A percentile compares a stretch with the other conserved stretches of the same genome.
These are phyloP conservation scores for Caretta caretta DNA, from an alignment of 2,113 vertebrate genomes.

Conservation along the genomic window DNA sequence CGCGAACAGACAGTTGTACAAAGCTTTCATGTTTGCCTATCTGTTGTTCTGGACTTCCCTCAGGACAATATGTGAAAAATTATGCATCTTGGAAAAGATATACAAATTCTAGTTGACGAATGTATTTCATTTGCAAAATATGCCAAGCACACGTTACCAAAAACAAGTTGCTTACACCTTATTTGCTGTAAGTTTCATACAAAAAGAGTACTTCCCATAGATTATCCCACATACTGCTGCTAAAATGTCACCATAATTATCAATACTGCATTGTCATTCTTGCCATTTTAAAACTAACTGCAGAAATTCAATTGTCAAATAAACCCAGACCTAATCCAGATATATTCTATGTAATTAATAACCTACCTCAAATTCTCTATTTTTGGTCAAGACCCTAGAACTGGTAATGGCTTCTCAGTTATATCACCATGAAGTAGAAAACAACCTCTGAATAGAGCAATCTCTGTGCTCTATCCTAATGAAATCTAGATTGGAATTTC, in stretches of 20 bases:
- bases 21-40: background rate
- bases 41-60: background rate
- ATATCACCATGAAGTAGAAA: background rate
- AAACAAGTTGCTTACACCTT: background rate
- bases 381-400: background rate
- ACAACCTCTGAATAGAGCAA: background rate
- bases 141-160: background rate
- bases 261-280: background rate
- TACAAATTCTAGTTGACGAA: background rate
- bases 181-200: background rate
- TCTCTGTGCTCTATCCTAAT: background rate
- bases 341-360: conserved; percentile 23
- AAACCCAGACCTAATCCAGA: conserved; percentile 16
- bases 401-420: background rate
- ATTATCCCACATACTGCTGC: background rate
- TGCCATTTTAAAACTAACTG: background rate
- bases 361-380: conserved; percentile 16
- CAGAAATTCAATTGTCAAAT: conserved; percentile 36
- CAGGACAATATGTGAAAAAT: background rate
- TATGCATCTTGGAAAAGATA: background rate
- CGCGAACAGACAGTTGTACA: background rate
- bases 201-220: background rate
- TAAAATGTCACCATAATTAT: conserved; percentile 17
- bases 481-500: background rate
- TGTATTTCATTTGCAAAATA: background rate